A percentile compares a stretch with the other conserved stretches of the same genome.
Conservation (phyloP, 2,888 invertebrate genomes). For the Lithosia quadra region DNA sequence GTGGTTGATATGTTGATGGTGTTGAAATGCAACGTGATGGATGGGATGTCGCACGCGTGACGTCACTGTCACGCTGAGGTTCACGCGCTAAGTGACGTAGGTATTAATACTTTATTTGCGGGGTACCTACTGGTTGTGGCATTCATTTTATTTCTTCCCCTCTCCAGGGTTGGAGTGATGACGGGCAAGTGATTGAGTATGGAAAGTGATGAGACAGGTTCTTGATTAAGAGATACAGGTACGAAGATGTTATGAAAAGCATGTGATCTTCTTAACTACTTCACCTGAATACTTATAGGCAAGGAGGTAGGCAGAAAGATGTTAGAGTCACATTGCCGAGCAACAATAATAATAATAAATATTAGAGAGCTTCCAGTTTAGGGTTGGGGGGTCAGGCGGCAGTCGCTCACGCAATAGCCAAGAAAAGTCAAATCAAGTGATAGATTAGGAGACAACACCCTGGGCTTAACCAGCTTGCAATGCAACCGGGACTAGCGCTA, state of each 20-base stretch:
- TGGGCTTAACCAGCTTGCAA: no score
- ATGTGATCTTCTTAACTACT: not conserved
- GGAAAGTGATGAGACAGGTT: conserved; percentile 16
- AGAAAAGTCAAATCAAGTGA: no score
- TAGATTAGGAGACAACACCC: no score
- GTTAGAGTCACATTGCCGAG: not conserved
- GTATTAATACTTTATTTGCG: conserved; percentile 69
- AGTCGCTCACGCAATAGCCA: no score
- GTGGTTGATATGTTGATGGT: conserved; percentile 51
- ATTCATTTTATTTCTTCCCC: conserved; percentile 46
- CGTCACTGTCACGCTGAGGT: conserved; percentile 75
- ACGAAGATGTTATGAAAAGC: not conserved
- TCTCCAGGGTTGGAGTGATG: conserved; percentile 23
- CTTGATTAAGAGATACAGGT: not conserved
- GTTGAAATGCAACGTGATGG: conserved; percentile 79
- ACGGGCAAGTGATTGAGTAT: conserved; percentile 35
- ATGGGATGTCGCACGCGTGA: conserved; percentile 79
- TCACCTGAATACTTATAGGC: not conserved
- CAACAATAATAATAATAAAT: no score
- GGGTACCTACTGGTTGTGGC: conserved; percentile 40
- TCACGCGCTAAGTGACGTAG: conserved; percentile 70
- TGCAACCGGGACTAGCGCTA: no score
- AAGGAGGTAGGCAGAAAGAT: not conserved
- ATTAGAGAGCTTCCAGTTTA: no score
- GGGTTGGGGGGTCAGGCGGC: no score